Base-by-base conservation (phyloP, 2,888 invertebrate species). In the Cephus pulcher region DNA sequence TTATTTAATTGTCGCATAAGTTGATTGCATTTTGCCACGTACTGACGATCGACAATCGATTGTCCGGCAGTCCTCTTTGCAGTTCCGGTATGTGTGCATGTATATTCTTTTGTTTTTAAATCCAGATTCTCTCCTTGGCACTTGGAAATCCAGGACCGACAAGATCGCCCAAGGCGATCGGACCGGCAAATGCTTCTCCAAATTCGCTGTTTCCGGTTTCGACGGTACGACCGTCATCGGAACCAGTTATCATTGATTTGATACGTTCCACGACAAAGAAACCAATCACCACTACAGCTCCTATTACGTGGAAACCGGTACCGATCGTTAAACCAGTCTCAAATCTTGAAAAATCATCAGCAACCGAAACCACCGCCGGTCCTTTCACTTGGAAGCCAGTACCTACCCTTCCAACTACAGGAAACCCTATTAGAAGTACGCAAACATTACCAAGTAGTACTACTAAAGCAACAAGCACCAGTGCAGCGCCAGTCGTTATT, bases 151-250 rank as follows among this genome's bases (percentile, higher is more conserved):
- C 85, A 1, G 90, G 89, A 32, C 88, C 89, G 11, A 90, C 89
- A n/a, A 88, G 91, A 76, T 84, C 89, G 0, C 87, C 90, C 30
- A 91, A 91, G 82, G 90, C 91, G 0, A 88, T 91, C 75, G 86
- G 86, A 74, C 40, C 80, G 9, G 80, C 82, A 0, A 88, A 87
- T 68, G 80, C 69, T 3, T 85, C 86, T 4, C 84, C 87, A 0
- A 90, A 90, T 79, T 84, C 85, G 1, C 69, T 90, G 11, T 37
- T 73, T 32, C 35, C 79, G 15, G 32, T 71, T 12, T 70, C 79
- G 33, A 75, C 76, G 34, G 30, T 81, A 11, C 83, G 81, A 69
- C 81, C 85, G 9, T 84, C 79, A 11, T 85, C 87, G 1, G 80
- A 80, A 9, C 88, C 89, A 33, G 87, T 89, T 80, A 83, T 88